Evolutionary conservation across 2,888 invertebrate genomes (phyloP).

Genomic region (Atrina japonica): DNA sequence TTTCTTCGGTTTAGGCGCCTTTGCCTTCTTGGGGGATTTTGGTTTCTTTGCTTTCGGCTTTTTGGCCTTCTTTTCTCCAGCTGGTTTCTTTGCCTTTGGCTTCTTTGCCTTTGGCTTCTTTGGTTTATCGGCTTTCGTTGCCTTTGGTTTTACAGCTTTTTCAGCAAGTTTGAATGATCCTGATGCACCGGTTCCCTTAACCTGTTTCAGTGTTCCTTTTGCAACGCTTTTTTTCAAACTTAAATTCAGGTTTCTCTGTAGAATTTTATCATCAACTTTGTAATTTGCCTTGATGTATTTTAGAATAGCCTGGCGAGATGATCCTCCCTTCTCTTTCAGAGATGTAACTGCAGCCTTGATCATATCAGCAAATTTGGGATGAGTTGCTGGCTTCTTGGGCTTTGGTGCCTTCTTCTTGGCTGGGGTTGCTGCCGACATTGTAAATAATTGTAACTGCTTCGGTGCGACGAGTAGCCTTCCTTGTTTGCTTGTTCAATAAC

Average conservation of each 20-base stretch:
- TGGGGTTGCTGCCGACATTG: slow-evolving; percentile 38
- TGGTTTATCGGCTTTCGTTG: slow-evolving; percentile 48
- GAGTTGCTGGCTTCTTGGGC: slow-evolving; percentile 53
- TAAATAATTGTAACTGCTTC: neutral
- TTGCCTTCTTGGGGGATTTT: slow-evolving; percentile 54
- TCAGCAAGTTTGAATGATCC: slow-evolving; percentile 49
- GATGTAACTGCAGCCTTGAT: slow-evolving; percentile 74
- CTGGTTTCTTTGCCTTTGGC: slow-evolving; percentile 43
- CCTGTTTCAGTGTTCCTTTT: slow-evolving; percentile 66
- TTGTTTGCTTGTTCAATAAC: neutral
- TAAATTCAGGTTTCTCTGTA: slow-evolving; percentile 67
- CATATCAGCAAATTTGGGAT: slow-evolving; percentile 75
- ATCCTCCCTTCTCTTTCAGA: slow-evolving; percentile 77
- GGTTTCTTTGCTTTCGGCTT: slow-evolving; percentile 54
- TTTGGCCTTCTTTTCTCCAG: slow-evolving; percentile 39
- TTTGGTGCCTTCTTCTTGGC: slow-evolving; percentile 47
- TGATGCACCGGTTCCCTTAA: slow-evolving; percentile 48
- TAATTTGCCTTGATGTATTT: slow-evolving; percentile 51
- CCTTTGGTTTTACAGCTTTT: slow-evolving; percentile 42
- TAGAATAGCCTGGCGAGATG: slow-evolving; percentile 77
- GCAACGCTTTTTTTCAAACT: slow-evolving; percentile 71
- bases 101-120: slow-evolving; percentile 44
- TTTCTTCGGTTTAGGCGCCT: slow-evolving; percentile 55
- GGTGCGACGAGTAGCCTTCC: neutral
- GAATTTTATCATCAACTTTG: slow-evolving; percentile 30